phyloP scores from a whole-genome alignment of 2,113 vertebrate genomes.

The Callorhinus ursinus region DNA sequence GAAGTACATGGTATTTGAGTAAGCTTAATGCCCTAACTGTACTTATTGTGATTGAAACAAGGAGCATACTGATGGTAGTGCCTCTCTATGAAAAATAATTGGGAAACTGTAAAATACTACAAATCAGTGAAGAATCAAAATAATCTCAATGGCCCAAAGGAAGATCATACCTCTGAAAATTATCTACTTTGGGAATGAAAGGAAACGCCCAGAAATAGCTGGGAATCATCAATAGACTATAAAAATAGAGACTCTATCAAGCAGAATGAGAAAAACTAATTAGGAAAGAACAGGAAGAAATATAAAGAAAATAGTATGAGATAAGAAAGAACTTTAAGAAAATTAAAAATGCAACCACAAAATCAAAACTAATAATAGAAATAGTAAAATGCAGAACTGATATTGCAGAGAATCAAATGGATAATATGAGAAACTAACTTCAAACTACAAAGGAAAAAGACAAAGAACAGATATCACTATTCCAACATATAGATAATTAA shows the following conservation, averaged over 20 bases:
- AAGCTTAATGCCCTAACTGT: neutral
- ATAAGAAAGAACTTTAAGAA: conserved; percentile 14
- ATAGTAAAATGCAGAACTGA: neutral
- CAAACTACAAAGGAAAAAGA: neutral
- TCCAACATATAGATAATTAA: neutral
- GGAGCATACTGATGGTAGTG: neutral
- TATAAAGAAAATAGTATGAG: neutral
- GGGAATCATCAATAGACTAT: neutral
- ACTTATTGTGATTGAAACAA: neutral
- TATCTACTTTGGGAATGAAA: neutral
- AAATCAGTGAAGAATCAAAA: neutral
- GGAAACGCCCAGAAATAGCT: neutral
- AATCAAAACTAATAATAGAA: conserved; percentile 17
- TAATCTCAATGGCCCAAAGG: neutral
- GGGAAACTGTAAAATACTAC: neutral
- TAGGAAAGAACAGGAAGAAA: neutral
- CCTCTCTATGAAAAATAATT: neutral
- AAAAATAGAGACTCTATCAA: neutral
- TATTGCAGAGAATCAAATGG: neutral
- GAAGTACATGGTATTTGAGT: neutral
- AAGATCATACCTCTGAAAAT: conserved; percentile 3
- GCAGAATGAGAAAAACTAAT: neutral
- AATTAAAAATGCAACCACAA: conserved; percentile 24
- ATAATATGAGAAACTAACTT: neutral
- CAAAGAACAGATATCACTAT: neutral